Conservation (phyloP, 2,113 vertebrate genomes). For the Hepsetus odoe region DNA sequence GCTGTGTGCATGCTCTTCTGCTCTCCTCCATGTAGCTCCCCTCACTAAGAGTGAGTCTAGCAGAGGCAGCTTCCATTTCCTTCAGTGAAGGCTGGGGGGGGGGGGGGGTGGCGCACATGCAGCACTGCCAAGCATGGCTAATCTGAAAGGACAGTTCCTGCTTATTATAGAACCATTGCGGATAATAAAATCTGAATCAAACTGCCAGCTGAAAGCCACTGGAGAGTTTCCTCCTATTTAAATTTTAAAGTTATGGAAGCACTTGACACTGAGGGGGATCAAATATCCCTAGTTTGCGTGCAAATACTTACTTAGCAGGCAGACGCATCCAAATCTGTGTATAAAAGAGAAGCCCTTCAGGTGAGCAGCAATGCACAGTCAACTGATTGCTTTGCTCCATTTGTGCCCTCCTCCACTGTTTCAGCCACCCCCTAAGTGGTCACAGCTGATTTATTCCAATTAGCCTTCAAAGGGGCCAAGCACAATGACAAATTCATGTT, state of each 20-base stretch:
- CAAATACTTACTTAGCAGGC: constrained; percentile 88
- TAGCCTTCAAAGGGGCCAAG: constrained; percentile 69
- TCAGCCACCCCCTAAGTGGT: constrained; percentile 72
- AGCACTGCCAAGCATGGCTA: constrained; percentile 82
- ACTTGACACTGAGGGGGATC: constrained; percentile 87
- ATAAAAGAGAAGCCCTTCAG: constrained; percentile 66
- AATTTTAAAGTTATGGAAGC: constrained; percentile 92
- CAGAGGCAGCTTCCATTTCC: constrained; percentile 70
- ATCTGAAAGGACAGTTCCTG: constrained; percentile 89
- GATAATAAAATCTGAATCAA: constrained; percentile 92
- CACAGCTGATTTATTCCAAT: constrained; percentile 82
- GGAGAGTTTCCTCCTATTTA: constrained; percentile 82
- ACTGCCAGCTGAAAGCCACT: constrained; percentile 77
- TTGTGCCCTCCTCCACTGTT: constrained; percentile 54
- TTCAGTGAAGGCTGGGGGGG: constrained; percentile 64
- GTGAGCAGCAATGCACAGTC: constrained; percentile 69
- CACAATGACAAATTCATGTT: constrained; percentile 84
- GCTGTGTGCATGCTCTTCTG: constrained; percentile 38
- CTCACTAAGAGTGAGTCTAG: constrained; percentile 65
- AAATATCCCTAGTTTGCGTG: constrained; percentile 85
- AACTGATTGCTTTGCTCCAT: constrained; percentile 78
- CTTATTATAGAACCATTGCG: constrained; percentile 86
- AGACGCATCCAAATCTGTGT: constrained; percentile 69
- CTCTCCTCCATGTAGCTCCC: constrained; percentile 29
- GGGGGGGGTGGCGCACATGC: constrained; percentile 61